These are phyloP conservation scores for Brienomyrus longianalis DNA, from an alignment of 2,113 vertebrate genomes.

Conservation along the genomic window DNA sequence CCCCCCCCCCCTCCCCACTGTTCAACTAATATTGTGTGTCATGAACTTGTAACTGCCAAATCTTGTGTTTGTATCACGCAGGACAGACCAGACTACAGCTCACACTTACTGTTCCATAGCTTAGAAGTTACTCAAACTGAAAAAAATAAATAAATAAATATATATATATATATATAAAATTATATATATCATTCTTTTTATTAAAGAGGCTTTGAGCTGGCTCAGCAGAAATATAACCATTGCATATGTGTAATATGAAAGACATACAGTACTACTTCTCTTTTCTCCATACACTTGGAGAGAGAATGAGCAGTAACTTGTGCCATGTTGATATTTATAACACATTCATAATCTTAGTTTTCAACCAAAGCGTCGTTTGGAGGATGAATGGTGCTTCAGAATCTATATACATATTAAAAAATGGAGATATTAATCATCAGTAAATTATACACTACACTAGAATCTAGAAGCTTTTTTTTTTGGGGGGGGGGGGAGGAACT, in stretches of 20 bases:
- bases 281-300: conserved; percentile 47
- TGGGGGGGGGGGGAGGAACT: conserved; percentile 48
- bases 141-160: background rate
- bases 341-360: conserved; percentile 80
- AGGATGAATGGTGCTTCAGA: conserved; percentile 73
- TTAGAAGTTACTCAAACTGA: conserved; percentile 65
- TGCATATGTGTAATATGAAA: conserved; percentile 70
- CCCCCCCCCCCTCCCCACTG: conserved; percentile 31
- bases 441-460: conserved; percentile 51
- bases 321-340: conserved; percentile 81
- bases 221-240: conserved; percentile 80
- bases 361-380: conserved; percentile 83
- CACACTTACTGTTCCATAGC: conserved; percentile 66
- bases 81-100: conserved; percentile 60
- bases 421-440: conserved; percentile 53
- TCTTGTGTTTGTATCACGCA: conserved; percentile 39
- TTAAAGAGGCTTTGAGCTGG: conserved; percentile 83
- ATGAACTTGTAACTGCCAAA: conserved; percentile 73
- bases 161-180: conserved; percentile 45
- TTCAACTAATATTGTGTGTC: conserved; percentile 60
- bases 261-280: conserved; percentile 70
- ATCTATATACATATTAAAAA: conserved; percentile 30
- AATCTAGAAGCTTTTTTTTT: conserved; percentile 65
- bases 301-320: conserved; percentile 70
- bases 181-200: conserved; percentile 59